A percentile compares a stretch with the other conserved stretches of the same genome.
Evolutionary conservation across 2,888 invertebrate genomes (phyloP).

Genomic region (Bembecia ichneumoniformis): DNA sequence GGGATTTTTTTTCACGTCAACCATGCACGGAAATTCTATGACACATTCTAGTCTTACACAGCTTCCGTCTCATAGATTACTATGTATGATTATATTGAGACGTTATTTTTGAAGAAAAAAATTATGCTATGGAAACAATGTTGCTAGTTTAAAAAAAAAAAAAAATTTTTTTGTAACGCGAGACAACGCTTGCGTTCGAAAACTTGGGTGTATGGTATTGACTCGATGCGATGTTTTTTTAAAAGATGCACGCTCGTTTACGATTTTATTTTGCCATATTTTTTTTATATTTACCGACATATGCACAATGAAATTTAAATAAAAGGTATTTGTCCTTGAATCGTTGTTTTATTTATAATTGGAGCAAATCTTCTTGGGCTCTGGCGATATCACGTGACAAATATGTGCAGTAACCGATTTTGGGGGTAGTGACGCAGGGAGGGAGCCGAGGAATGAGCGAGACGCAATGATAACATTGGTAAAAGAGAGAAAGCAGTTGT

Average conservation of each 20-base stretch:
- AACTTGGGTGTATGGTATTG: slow-evolving; percentile 12
- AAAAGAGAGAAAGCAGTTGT: too few relatives aligned
- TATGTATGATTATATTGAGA: slow-evolving; percentile 15
- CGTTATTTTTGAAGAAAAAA: slow-evolving; percentile 45
- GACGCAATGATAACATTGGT: too few relatives aligned
- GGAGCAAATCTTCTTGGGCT: too few relatives aligned
- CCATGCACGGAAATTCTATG: slow-evolving; percentile 22
- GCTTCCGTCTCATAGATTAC: slow-evolving; percentile 45
- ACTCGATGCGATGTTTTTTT: slow-evolving; percentile 23
- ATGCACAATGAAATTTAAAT: slow-evolving; percentile 69
- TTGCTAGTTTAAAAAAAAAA: slow-evolving; percentile 22
- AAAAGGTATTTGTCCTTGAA: slow-evolving; percentile 63
- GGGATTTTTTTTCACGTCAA: slow-evolving; percentile 9
- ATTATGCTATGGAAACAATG: slow-evolving; percentile 33
- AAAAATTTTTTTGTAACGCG: too few relatives aligned
- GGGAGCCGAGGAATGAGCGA: too few relatives aligned
- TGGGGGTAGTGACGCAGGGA: too few relatives aligned
- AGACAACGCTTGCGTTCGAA: not conserved
- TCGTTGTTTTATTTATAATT: slow-evolving; percentile 48
- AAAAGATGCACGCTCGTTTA: slow-evolving; percentile 44
- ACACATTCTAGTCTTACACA: slow-evolving; percentile 44
- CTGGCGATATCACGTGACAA: too few relatives aligned
- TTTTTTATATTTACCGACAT: slow-evolving; percentile 60
- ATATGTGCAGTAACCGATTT: too few relatives aligned
- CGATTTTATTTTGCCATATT: slow-evolving; percentile 55